Base-by-base conservation (phyloP, 1,140 invertebrate genomes). In the Bombus turneri region DNA sequence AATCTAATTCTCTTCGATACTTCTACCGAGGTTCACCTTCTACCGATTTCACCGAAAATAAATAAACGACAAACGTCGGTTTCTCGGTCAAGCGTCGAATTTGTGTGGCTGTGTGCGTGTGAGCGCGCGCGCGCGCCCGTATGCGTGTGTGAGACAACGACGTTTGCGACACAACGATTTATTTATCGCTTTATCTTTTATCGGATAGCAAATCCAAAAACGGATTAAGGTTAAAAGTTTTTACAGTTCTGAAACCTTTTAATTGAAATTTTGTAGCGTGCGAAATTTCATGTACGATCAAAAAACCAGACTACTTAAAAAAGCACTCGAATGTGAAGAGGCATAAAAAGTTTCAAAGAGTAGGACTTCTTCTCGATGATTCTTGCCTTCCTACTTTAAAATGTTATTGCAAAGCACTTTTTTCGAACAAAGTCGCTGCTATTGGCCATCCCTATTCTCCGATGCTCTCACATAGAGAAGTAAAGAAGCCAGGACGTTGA, bases 401-500 rank as follows among this genome's bases (percentile, higher is more conserved):
- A 87, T 79, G 85, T 87, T 87, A 82, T 66, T 66, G 77, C 62
- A 43, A 66, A 68, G 62, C 41, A 37, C 72, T 77, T 82, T 82
- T 34, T 18, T 74, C 71, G 13, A 28, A 66, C 62, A 69, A 80
- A 81, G 79, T 87, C 78, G 13, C 71, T 39, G 39, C 66, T 31
- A 31, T 78, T 25, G 57, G n/a, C 59, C 22, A 64, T 34, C 68
- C 64, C 77, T 81, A 39, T 84, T 62, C 62, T 79, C 43, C 34
- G 71, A 66, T 66, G 76, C 69, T 76, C 88, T 81, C 64, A 28
- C 87, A 76, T 64, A 39, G 57, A n/a, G 69, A 57, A 68, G 76
- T 57, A 75, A 82, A 79, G 86, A 78, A 74, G 77, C 74, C 39
- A 59, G 79, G 85, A 89, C 90, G 91, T 86, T 87, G 86, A 91